Conservation (phyloP, 1,140 invertebrate genomes). For the Geopemphigus sp. region DNA sequence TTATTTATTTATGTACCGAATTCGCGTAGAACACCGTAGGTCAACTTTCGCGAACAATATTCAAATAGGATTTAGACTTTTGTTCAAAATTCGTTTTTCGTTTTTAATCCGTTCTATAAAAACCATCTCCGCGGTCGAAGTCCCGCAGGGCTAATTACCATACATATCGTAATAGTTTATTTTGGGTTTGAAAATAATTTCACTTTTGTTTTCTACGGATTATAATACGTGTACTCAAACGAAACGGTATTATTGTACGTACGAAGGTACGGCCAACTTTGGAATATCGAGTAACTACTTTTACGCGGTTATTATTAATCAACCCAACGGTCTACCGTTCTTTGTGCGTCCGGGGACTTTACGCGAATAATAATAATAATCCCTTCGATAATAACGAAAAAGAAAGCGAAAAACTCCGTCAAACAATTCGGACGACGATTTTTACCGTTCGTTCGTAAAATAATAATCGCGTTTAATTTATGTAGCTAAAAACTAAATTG, state of each 20-base stretch:
- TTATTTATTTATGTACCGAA: no score
- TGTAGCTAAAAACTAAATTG: no score
- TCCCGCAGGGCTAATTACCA: background rate
- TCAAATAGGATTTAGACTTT: conserved; percentile 11
- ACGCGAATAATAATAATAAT: no score
- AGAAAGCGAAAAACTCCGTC: no score
- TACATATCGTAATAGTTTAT: background rate
- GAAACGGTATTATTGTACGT: background rate
- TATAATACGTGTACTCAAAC: background rate
- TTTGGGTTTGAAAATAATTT: background rate
- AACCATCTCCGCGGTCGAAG: background rate
- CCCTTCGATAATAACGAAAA: no score
- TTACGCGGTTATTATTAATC: background rate
- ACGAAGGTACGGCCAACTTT: background rate
- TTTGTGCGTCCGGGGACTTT: no score
- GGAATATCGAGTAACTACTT: background rate
- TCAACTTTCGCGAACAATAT: background rate
- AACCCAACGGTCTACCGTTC: no score
- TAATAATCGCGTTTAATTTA: no score
- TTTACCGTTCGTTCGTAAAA: no score
- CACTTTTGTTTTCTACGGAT: background rate
- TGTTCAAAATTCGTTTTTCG: conserved; percentile 11
- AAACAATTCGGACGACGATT: no score
- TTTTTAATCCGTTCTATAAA: conserved; percentile 14
- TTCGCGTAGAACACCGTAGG: background rate